Percentiles rank a stretch among this genome's conserved stretches.
These are phyloP conservation scores for Polymixis flavicincta DNA, from an alignment of 2,888 invertebrate species.

Conservation along the genomic window DNA sequence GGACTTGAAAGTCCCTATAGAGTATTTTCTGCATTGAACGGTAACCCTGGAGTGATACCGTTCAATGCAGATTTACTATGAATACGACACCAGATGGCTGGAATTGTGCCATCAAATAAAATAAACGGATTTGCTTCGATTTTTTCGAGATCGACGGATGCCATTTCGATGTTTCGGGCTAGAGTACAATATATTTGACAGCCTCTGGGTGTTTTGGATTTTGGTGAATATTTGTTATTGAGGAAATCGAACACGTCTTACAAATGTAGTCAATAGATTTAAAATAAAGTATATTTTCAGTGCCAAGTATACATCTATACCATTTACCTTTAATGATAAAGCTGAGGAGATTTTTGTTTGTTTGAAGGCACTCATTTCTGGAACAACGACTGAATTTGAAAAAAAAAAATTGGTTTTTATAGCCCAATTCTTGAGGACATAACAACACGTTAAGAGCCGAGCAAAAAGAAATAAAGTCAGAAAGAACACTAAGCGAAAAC, in stretches of 20 bases:
- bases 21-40: too few species aligned
- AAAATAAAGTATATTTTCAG: background rate
- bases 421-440: too few species aligned
- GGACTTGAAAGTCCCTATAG: too few species aligned
- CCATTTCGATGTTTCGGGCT: background rate
- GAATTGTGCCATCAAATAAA: slow-evolving; percentile 4
- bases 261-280: background rate
- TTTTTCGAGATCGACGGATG: background rate
- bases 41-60: too few species aligned
- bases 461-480: too few species aligned
- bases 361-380: too few species aligned
- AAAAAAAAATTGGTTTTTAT: too few species aligned
- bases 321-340: too few species aligned
- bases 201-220: background rate
- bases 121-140: slow-evolving; percentile 8
- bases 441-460: too few species aligned
- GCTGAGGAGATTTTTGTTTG: too few species aligned
- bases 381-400: too few species aligned
- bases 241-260: background rate
- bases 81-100: slow-evolving; percentile 19
- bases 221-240: background rate
- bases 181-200: background rate
- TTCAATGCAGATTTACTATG: background rate
- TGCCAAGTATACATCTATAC: background rate
- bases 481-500: too few species aligned